Base-by-base conservation (phyloP, 2,888 invertebrate genomes). In the Andricus curvator region DNA sequence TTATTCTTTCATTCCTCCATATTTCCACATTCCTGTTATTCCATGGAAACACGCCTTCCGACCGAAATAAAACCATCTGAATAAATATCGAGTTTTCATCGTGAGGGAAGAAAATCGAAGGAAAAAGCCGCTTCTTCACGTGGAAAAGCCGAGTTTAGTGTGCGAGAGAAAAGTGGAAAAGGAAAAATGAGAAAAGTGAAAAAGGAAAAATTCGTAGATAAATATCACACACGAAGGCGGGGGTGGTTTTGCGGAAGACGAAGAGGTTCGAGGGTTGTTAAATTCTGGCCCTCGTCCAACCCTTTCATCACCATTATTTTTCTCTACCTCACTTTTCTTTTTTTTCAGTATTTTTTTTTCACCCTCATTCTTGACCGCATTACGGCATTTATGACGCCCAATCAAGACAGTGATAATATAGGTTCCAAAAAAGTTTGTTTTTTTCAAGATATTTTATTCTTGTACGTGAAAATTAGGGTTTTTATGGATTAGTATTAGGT, bases 281-380 rank as follows among this genome's bases (percentile, higher is more conserved):
- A 78, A 78, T 76, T 74, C 84, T 88, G 87, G 87, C 86, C 79
- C 68, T 68, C 79, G 81, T 87, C 87, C 87, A 83, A 84, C 85
- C 83, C 85, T 82, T 82, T 82, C 84, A 78, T 81, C 51, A n/a
- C 76, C 77, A 56, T 82, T 82, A 66, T 66, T 82, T 78, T 80
- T 74, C 60, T n/a, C 51, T 51, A 20, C 6, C 51, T 51, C 51
- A 51, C 20, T 51, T 20, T 51, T 20, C 20, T 51, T 8, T 51
- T 51, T n/a, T 51, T 51, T 15, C 0, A 6, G 4, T 4, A 48
- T 6, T 20, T 6, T 51, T 51, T 51, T 51, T 51, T 20, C 20
- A 6, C 0, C 2, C 5, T 51, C 2, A 20, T 20, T 51, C 20
- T 8, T 51, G n/a, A 51, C 51, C 9, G 11, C 2, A n/a, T 56